Conservation (phyloP, 2,888 invertebrate species). For the Meta bourneti region DNA sequence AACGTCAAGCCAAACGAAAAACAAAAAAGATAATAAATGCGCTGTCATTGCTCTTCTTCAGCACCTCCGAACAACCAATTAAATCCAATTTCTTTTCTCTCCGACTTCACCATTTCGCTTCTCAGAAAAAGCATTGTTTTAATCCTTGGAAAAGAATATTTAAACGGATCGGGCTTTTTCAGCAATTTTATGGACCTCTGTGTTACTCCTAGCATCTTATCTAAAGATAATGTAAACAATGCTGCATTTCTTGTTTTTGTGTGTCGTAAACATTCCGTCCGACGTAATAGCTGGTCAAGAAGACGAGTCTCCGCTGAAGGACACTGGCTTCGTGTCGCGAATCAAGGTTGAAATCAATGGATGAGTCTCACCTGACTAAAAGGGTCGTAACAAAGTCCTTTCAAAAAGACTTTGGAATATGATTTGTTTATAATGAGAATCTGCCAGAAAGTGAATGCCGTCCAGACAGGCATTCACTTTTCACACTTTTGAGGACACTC, state of each 20-base stretch:
- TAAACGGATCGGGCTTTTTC: not conserved
- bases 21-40: not conserved
- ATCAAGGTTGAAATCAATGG: no score
- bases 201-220: no score
- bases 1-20: slow-evolving; percentile 2
- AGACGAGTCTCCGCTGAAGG: no score
- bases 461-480: no score
- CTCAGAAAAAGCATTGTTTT: not conserved
- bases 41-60: not conserved
- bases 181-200: not conserved
- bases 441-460: no score
- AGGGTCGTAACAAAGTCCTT: no score
- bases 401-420: no score
- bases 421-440: no score
- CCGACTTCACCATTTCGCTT: not conserved
- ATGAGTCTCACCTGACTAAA: no score
- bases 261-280: not conserved
- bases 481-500: no score
- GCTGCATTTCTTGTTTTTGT: not conserved
- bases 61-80: slow-evolving; percentile 24
- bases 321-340: no score
- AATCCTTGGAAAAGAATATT: slow-evolving; percentile 15
- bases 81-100: not conserved
- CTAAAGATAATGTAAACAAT: not conserved
- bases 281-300: no score